These are phyloP conservation scores for Anoplophora glabripennis DNA, from an alignment of 1,140 invertebrate genomes.

Conservation along the genomic window DNA sequence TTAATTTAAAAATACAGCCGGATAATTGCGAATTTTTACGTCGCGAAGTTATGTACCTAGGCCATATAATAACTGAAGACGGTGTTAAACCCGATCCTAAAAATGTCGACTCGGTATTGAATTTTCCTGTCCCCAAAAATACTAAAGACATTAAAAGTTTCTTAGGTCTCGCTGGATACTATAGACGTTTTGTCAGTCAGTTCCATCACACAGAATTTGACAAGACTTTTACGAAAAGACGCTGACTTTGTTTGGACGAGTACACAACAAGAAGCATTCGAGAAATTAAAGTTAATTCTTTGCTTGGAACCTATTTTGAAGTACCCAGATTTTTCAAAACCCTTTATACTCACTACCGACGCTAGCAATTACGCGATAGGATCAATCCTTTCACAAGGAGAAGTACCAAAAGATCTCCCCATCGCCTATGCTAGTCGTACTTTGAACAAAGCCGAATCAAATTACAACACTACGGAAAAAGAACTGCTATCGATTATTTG, in stretches of 20 bases:
- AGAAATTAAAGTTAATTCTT: constrained; percentile 20
- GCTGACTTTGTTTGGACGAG: constrained; percentile 27
- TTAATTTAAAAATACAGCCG: constrained; percentile 25
- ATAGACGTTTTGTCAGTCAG: constrained; percentile 34
- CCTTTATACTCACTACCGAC: constrained; percentile 33
- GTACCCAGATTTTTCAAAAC: constrained; percentile 35
- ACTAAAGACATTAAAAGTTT: constrained; percentile 26
- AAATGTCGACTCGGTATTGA: constrained; percentile 37
- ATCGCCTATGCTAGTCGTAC: constrained; percentile 17
- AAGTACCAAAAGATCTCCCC: not conserved
- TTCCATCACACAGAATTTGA: constrained; percentile 32
- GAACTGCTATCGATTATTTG: constrained; percentile 36
- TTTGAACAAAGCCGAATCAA: constrained; percentile 11
- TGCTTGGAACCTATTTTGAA: constrained; percentile 15
- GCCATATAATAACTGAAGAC: constrained; percentile 32
- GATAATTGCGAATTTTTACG: constrained; percentile 19
- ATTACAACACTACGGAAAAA: constrained; percentile 7
- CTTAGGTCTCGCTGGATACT: constrained; percentile 25
- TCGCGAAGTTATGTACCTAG: constrained; percentile 31
- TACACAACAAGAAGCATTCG: constrained; percentile 43
- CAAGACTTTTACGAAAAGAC: constrained; percentile 25
- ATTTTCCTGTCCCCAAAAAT: constrained; percentile 43
- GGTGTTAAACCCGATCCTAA: constrained; percentile 38
- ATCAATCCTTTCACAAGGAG: constrained; percentile 16
- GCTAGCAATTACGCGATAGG: constrained; percentile 16